Conservation (phyloP, 2,797 vertebrate genomes). For the Smutsia gigantea region DNA sequence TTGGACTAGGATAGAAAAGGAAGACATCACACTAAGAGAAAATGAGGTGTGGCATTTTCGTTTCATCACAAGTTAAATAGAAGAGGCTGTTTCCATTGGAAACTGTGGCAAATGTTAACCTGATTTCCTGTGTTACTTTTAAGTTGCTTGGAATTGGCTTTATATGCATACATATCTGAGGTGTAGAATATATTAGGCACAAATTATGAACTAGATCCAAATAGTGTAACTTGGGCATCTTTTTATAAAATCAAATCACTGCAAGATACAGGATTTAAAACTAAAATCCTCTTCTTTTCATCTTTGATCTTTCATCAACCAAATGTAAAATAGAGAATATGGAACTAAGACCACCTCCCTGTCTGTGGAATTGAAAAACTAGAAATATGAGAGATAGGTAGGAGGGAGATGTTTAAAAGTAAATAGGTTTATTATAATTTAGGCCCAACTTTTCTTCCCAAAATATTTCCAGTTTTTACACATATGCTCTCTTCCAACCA, state of each 20-base stretch:
- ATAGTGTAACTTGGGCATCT: constrained; percentile 64
- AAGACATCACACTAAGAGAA: constrained; percentile 69
- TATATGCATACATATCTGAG: constrained; percentile 75
- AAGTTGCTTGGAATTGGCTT: constrained; percentile 77
- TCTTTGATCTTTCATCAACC: constrained; percentile 59
- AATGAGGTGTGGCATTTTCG: constrained; percentile 75
- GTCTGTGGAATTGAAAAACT: constrained; percentile 17
- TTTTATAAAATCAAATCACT: constrained; percentile 56
- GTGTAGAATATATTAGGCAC: constrained; percentile 79
- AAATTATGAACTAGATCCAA: constrained; percentile 73
- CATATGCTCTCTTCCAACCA: background rate
- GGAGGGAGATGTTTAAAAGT: background rate
- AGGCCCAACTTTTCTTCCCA: background rate
- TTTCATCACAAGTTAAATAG: constrained; percentile 79
- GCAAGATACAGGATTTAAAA: constrained; percentile 41
- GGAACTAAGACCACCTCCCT: background rate
- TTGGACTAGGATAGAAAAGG: constrained; percentile 67
- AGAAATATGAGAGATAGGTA: background rate
- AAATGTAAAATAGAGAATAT: constrained; percentile 12
- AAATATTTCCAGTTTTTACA: constrained; percentile 31
- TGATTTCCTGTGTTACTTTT: constrained; percentile 80
- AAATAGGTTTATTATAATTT: background rate
- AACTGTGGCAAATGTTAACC: constrained; percentile 81
- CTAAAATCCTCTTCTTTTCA: constrained; percentile 27
- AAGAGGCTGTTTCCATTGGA: constrained; percentile 80